A percentile compares a stretch with the other conserved stretches of the same genome.
These are phyloP conservation scores for Hyposoter dolosus DNA, from an alignment of 2,888 invertebrate species.

Conservation along the genomic window DNA sequence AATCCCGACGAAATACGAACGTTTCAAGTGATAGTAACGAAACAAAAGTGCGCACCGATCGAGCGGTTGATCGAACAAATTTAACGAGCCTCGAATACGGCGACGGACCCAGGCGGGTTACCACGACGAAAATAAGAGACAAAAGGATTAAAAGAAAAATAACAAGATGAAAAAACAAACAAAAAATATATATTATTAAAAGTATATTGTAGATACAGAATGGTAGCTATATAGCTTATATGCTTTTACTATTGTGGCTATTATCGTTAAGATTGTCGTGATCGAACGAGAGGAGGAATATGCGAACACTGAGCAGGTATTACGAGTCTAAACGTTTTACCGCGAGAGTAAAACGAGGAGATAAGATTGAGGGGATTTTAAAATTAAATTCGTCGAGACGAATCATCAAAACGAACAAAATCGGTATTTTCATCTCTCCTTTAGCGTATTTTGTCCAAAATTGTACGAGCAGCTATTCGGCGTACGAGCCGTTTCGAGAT, in stretches of 20 bases:
- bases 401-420: constrained; percentile 19
- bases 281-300: constrained; percentile 48
- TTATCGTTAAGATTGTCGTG: constrained; percentile 79
- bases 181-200: constrained; percentile 67
- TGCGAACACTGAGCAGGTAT: constrained; percentile 7
- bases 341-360: background rate
- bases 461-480: background rate
- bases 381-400: background rate
- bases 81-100: constrained; percentile 21
- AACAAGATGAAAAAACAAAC: constrained; percentile 43
- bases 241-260: constrained; percentile 84
- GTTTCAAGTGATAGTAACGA: constrained; percentile 4
- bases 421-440: constrained; percentile 16
- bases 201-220: constrained; percentile 76
- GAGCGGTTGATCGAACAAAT: constrained; percentile 41
- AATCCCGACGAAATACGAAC: background rate
- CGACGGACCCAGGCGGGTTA: constrained; percentile 28
- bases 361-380: background rate
- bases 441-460: background rate
- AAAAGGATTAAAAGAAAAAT: constrained; percentile 18
- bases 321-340: constrained; percentile 4
- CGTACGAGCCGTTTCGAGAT: background rate
- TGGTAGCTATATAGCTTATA: constrained; percentile 84
- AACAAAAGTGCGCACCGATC: constrained; percentile 57
- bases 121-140: constrained; percentile 32